Evolutionary conservation across 2,888 invertebrate species (phyloP).

Genomic region (Hanleya hanleyi): DNA sequence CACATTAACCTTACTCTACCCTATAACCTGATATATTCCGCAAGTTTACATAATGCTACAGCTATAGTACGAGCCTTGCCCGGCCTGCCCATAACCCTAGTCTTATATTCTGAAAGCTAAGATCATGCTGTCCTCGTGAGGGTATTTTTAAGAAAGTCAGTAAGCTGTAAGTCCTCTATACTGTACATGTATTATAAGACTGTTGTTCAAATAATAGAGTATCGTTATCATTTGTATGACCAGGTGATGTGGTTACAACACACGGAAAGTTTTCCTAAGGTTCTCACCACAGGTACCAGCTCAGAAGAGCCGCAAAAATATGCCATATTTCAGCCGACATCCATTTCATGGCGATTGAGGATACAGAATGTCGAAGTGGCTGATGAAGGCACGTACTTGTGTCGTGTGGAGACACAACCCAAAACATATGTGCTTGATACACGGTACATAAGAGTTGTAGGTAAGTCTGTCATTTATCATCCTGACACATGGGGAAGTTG

Average conservation of each 20-base stretch:
- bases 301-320: conserved; percentile 59
- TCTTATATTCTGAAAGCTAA: too few species aligned
- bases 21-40: too few species aligned
- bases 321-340: conserved; percentile 57
- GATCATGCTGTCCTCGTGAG: too few species aligned
- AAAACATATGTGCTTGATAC: conserved; percentile 53
- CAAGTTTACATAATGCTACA: too few species aligned
- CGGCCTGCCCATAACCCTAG: too few species aligned
- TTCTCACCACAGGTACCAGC: conserved; percentile 45
- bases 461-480: conserved; percentile 30
- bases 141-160: too few species aligned
- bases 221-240: too few species aligned
- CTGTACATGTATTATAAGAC: too few species aligned
- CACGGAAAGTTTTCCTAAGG: not conserved
- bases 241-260: conserved; percentile 4
- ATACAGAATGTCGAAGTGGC: conserved; percentile 58
- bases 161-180: too few species aligned
- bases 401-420: conserved; percentile 54
- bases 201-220: too few species aligned
- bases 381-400: conserved; percentile 56
- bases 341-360: conserved; percentile 60
- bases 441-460: conserved; percentile 40
- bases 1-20: too few species aligned
- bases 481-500: not conserved
- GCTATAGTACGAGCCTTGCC: too few species aligned